Conservation (phyloP, 2,888 invertebrate genomes). For the Ligdia adustata region DNA sequence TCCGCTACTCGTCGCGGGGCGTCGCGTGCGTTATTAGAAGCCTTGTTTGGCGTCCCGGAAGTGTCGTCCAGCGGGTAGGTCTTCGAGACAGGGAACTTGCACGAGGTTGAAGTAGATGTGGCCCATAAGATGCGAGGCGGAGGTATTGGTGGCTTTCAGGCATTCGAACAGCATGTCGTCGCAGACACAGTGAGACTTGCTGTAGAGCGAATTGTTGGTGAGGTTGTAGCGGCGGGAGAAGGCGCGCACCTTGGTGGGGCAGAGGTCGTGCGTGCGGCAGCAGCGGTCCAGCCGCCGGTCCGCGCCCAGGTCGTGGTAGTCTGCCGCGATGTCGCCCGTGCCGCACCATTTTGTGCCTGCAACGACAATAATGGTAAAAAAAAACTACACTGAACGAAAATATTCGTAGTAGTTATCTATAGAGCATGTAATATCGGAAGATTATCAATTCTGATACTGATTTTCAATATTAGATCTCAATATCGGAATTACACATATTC, state of each 20-base stretch:
- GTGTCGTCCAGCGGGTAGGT: slow-evolving; percentile 65
- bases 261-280: slow-evolving; percentile 95
- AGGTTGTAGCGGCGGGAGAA: slow-evolving; percentile 90
- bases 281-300: slow-evolving; percentile 90
- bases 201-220: slow-evolving; percentile 92
- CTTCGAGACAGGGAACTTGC: slow-evolving; percentile 89
- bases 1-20: slow-evolving; percentile 52
- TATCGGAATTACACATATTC: too few species aligned
- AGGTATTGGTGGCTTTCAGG: slow-evolving; percentile 89
- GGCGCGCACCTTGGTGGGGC: slow-evolving; percentile 91
- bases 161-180: slow-evolving; percentile 93
- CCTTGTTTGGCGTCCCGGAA: slow-evolving; percentile 81
- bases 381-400: too few species aligned
- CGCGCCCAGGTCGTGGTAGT: slow-evolving; percentile 93
- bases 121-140: slow-evolving; percentile 90
- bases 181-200: slow-evolving; percentile 95
- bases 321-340: slow-evolving; percentile 92
- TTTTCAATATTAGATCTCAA: too few species aligned
- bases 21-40: slow-evolving; percentile 68
- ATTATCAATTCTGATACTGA: too few species aligned
- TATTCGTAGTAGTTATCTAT: too few species aligned
- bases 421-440: too few species aligned
- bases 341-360: slow-evolving; percentile 97
- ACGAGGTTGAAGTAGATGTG: slow-evolving; percentile 94
- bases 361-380: too few species aligned